Conservation (phyloP, 2,797 vertebrate species). For the Chelon labrosus region DNA sequence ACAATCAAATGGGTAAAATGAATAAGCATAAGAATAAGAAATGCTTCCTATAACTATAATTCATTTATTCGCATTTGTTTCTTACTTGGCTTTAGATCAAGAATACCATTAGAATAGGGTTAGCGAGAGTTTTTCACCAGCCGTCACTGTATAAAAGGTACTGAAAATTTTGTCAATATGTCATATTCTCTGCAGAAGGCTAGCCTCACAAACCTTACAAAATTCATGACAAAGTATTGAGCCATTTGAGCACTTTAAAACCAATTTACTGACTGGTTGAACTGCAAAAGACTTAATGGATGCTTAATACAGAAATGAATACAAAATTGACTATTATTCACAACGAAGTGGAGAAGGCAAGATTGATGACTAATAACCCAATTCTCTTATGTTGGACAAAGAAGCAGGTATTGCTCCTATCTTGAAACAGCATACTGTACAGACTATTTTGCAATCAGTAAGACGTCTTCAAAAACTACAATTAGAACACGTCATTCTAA, state of each 20-base stretch:
- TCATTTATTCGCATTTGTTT: no score
- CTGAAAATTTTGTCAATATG: constrained; percentile 3
- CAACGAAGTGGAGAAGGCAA: not conserved
- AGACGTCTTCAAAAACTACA: not conserved
- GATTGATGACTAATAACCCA: no score
- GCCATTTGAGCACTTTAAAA: not conserved
- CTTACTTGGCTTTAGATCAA: no score
- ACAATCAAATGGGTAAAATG: no score
- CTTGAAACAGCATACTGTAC: not conserved
- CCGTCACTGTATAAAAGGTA: not conserved
- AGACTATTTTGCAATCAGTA: not conserved
- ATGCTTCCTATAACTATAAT: no score
- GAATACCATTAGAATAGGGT: no score
- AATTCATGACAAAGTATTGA: constrained; percentile 6
- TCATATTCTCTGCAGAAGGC: not conserved
- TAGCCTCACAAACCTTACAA: constrained; percentile 6
- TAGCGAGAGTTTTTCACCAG: not conserved
- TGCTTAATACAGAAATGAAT: no score
- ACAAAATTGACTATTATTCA: not conserved
- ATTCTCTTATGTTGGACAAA: no score
- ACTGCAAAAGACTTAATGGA: not conserved
- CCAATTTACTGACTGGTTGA: not conserved
- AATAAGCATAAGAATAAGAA: no score
- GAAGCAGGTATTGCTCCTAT: no score
- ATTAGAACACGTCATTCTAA: not conserved